Conservation (phyloP, 2,113 vertebrate species). For the Misgurnus mizolepis region DNA sequence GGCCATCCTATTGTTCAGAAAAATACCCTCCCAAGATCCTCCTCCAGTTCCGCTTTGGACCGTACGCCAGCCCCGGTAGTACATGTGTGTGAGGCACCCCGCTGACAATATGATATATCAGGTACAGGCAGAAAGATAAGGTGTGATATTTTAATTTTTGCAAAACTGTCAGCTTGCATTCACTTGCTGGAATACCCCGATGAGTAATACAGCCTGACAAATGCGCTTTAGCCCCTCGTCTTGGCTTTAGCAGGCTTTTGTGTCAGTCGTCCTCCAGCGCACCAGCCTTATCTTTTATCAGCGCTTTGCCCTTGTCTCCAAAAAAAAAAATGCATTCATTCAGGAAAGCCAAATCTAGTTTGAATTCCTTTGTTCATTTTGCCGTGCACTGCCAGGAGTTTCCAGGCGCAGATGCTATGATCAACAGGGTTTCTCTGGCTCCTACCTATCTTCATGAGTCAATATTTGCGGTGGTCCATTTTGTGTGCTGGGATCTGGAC, state of each 20-base stretch:
- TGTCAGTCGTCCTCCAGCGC: conserved; percentile 43
- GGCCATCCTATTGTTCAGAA: conserved; percentile 64
- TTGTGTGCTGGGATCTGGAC: conserved; percentile 8
- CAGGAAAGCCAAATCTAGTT: conserved; percentile 26
- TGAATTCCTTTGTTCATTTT: background rate
- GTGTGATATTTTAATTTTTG: conserved; percentile 50
- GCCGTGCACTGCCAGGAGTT: conserved; percentile 2
- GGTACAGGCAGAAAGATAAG: conserved; percentile 12
- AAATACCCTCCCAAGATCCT: conserved; percentile 3
- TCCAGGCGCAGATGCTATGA: conserved; percentile 24
- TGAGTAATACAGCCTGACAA: conserved; percentile 49
- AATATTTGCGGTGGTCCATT: conserved; percentile 24
- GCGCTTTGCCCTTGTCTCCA: background rate
- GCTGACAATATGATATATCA: conserved; percentile 34
- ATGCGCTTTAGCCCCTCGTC: conserved; percentile 47
- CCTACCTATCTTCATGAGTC: background rate
- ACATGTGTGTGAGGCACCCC: background rate
- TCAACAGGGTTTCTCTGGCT: conserved; percentile 13
- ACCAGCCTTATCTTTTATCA: conserved; percentile 23
- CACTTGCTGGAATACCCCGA: conserved; percentile 17
- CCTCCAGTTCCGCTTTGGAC: background rate
- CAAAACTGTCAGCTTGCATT: conserved; percentile 45
- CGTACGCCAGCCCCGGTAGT: background rate
- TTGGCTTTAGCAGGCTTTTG: conserved; percentile 40
- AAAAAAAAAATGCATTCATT: conserved; percentile 7